Base-by-base conservation (phyloP, 2,113 vertebrate species). In the Helogale parvula region DNA sequence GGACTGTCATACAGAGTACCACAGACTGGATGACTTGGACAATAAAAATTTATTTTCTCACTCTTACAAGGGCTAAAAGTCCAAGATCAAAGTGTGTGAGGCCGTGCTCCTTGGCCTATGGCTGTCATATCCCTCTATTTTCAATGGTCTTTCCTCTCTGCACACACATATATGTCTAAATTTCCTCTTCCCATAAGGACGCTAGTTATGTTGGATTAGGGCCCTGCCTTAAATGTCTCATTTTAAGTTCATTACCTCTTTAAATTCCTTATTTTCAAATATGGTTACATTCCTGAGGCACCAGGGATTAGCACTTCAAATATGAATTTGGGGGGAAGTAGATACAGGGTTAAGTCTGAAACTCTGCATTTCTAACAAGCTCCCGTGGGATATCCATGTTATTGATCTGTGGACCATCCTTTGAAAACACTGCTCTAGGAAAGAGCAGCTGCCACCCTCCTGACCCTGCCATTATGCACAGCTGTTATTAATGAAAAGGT, bases 41-140 rank as follows among this genome's bases (percentile, higher is more conserved):
- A 66, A 79, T 7, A 95, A 35, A 86, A 79, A 77, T 45, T 31
- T 89, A 79, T 86, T 80, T 96, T 69, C 10, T 90, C 54, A 81
- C 15, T 35, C 27, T 91, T 85, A 33, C 11, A 15, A n/a, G 88
- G 47, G 25, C 38, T 71, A 14, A 84, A 86, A 65, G 54, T 69
- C 27, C 12, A 38, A 90, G 60, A 45, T 74, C 23, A 65, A 69
- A 8, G 35, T 83, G 21, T 76, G 19, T 60, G 45, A 82, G 41
- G 33, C 31, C 38, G 81, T 60, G 94, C 68, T 72, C 85, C 38
- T 79, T 79, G 63, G 15, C 41, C 60, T 80, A 19, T 29, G 65
- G 31, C 57, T 87, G 41, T 23, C 16, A 19, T 60, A 17, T 38
- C 41, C 35, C 9, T 52, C 25, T 77, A 33, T 52, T 52, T 86